These are phyloP conservation scores for Pollicipes pollicipes DNA, from an alignment of 1,140 invertebrate genomes.

Conservation along the genomic window DNA sequence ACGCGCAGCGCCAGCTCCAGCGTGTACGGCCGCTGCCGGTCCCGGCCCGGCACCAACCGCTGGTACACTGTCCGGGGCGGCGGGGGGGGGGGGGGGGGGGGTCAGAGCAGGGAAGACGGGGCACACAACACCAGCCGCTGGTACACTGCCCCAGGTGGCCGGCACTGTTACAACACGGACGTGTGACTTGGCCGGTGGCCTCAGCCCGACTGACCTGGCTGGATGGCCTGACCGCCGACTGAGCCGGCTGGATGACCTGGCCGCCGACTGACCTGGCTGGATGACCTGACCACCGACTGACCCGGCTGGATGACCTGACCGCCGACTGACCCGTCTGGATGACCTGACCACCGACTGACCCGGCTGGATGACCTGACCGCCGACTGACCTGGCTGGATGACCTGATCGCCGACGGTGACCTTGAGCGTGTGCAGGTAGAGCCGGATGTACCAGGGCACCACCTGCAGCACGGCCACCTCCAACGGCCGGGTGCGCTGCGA, in stretches of 20 bases:
- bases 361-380: no score
- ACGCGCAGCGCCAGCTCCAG: constrained; percentile 70
- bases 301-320: no score
- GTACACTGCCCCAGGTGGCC: constrained; percentile 3
- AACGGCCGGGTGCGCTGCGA: constrained; percentile 20
- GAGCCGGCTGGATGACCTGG: constrained; percentile 8
- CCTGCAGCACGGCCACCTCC: constrained; percentile 34
- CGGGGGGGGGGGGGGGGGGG: no score
- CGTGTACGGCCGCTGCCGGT: constrained; percentile 64
- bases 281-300: no score
- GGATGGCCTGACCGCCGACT: not conserved
- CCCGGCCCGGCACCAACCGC: constrained; percentile 56
- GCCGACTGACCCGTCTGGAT: no score
- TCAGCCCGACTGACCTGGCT: no score
- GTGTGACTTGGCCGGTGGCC: not conserved
- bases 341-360: no score
- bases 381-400: no score
- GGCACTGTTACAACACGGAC: constrained; percentile 8
- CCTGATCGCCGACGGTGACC: constrained; percentile 27
- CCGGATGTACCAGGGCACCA: constrained; percentile 77
- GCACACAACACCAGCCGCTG: constrained; percentile 39
- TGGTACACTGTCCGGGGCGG: no score
- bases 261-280: no score
- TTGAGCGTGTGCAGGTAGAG: constrained; percentile 76
- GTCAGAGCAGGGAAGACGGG: no score